Conservation (phyloP, 1,140 invertebrate species). For the Camponotus pennsylvanicus region DNA sequence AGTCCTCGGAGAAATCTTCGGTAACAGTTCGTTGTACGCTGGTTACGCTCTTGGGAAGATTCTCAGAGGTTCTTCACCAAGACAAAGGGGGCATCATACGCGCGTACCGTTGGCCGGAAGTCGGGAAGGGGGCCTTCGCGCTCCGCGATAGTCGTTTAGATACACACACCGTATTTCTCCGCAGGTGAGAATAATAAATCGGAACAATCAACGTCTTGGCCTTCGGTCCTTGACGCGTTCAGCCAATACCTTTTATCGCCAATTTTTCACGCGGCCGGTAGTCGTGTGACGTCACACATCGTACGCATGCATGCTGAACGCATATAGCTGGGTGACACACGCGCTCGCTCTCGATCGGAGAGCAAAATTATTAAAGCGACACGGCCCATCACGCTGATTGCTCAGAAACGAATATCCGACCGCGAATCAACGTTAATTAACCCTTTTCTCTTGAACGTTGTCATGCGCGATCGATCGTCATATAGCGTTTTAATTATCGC, state of each 20-base stretch:
- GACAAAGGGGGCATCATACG: conserved; percentile 79
- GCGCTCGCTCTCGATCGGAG: not conserved
- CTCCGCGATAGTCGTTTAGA: conserved; percentile 77
- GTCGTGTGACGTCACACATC: conserved; percentile 8
- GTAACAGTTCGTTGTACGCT: conserved; percentile 81
- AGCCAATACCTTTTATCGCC: not conserved
- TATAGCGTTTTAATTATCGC: conserved; percentile 42
- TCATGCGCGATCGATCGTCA: not conserved
- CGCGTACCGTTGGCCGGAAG: conserved; percentile 84
- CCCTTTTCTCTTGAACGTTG: conserved; percentile 19
- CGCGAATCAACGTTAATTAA: conserved; percentile 34
- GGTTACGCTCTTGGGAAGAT: conserved; percentile 82
- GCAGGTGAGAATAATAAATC: conserved; percentile 70
- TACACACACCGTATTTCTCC: conserved; percentile 78
- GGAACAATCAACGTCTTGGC: conserved; percentile 28
- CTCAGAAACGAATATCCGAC: not conserved
- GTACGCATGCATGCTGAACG: not conserved
- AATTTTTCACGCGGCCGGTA: conserved; percentile 7
- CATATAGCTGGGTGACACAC: not conserved
- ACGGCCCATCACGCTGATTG: not conserved
- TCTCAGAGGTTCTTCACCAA: conserved; percentile 81
- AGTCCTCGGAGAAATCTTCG: conserved; percentile 79
- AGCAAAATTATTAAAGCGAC: conserved; percentile 32
- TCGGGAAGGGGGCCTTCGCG: conserved; percentile 56
- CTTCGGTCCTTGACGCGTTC: conserved; percentile 9